Evolutionary conservation across 1,140 invertebrate genomes (phyloP).

Genomic region (Eumaeus atala): DNA sequence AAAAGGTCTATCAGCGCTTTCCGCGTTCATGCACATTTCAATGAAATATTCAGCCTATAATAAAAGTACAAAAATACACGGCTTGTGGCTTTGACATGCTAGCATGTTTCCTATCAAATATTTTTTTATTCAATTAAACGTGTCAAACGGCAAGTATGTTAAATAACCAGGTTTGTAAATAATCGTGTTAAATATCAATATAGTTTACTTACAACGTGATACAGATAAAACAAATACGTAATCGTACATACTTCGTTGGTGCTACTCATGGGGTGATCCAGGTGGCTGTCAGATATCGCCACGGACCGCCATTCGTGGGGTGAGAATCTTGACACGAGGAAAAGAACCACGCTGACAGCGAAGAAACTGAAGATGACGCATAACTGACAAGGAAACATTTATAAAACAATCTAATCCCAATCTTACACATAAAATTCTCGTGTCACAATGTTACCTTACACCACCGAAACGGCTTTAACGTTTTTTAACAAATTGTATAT

Average conservation of each 20-base stretch:
- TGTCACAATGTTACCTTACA: too few relatives aligned
- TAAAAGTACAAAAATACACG: too few relatives aligned
- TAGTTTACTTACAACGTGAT: constrained; percentile 4
- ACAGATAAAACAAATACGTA: not conserved
- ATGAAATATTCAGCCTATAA: too few relatives aligned
- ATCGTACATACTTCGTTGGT: constrained; percentile 56
- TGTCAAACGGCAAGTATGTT: too few relatives aligned
- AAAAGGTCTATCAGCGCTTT: too few relatives aligned
- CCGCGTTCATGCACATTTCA: too few relatives aligned
- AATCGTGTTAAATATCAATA: not conserved
- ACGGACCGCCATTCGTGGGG: constrained; percentile 90
- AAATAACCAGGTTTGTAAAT: not conserved
- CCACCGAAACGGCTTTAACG: too few relatives aligned
- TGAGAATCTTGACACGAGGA: constrained; percentile 95
- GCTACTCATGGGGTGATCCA: constrained; percentile 57
- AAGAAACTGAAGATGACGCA: constrained; percentile 98
- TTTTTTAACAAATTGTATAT: too few relatives aligned
- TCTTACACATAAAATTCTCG: too few relatives aligned
- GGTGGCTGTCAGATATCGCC: constrained; percentile 51
- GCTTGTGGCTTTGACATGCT: not conserved
- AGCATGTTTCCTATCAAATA: not conserved
- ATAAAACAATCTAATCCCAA: not conserved
- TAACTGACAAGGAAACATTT: constrained; percentile 65
- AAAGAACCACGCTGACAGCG: constrained; percentile 95
- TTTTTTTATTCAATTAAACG: not conserved